Evolutionary conservation across 2,113 vertebrate species (phyloP).

Genomic region (Neoarius graeffei): DNA sequence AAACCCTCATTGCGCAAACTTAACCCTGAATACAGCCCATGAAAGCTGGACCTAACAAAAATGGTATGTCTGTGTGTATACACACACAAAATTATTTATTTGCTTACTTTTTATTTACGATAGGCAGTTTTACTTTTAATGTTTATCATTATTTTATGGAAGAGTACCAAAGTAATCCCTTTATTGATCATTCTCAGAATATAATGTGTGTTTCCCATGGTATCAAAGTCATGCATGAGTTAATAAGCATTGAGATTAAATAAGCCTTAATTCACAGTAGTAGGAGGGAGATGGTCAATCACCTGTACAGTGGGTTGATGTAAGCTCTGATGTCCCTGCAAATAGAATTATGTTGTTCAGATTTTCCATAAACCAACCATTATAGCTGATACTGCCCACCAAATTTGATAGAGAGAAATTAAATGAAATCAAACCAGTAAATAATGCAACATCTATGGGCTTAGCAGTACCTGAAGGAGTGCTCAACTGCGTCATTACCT

Average conservation of each 20-base stretch:
- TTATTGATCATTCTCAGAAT: background rate
- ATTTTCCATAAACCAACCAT: background rate
- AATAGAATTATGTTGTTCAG: background rate
- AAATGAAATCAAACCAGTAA: background rate
- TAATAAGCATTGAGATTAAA: background rate
- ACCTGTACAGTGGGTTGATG: background rate
- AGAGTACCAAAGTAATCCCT: background rate
- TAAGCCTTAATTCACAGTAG: background rate
- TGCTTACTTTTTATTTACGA: background rate
- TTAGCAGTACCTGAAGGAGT: conserved; percentile 14
- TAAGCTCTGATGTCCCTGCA: background rate
- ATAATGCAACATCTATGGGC: background rate
- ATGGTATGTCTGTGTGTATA: background rate
- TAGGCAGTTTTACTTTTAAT: background rate
- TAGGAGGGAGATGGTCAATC: background rate
- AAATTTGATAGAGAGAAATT: background rate
- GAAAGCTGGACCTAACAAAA: background rate
- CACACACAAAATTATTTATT: background rate
- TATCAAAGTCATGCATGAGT: background rate
- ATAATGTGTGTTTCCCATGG: background rate
- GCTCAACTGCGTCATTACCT: conserved; percentile 18
- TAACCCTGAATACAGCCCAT: background rate
- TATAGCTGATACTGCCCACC: background rate
- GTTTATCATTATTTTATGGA: background rate
- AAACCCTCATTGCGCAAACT: too few relatives aligned